A percentile compares a stretch with the other conserved stretches of the same genome.
Conservation (phyloP, 1,140 invertebrate species). For the Aleiodes sp. region DNA sequence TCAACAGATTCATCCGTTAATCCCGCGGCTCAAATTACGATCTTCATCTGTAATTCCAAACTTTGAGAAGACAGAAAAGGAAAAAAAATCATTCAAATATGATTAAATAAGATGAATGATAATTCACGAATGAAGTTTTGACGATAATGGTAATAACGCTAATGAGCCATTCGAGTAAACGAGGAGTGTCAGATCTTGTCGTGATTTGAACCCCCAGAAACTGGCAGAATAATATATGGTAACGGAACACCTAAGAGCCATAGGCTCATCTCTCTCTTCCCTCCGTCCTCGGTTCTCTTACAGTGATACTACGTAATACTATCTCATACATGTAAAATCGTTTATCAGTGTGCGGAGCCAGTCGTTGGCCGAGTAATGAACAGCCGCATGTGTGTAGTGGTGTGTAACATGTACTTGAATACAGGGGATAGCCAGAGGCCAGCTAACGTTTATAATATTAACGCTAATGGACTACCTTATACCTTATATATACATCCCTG, state of each 20-base stretch:
- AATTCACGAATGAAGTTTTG: slow-evolving; percentile 13
- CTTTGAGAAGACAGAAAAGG: not conserved
- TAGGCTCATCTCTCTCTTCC: slow-evolving; percentile 17
- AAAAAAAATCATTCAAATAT: not conserved
- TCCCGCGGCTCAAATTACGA: not conserved
- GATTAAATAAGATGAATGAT: not conserved
- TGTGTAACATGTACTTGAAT: slow-evolving; percentile 50
- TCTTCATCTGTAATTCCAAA: not conserved
- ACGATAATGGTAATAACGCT: slow-evolving; percentile 13
- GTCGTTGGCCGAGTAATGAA: not conserved
- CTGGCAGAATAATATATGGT: slow-evolving; percentile 34
- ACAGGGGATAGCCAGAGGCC: slow-evolving; percentile 63
- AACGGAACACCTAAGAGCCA: slow-evolving; percentile 40
- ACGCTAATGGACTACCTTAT: slow-evolving; percentile 68
- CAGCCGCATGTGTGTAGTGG: slow-evolving; percentile 32
- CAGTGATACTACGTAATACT: not conserved
- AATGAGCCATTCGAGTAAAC: slow-evolving; percentile 26
- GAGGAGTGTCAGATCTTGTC: slow-evolving; percentile 25
- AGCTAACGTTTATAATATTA: slow-evolving; percentile 68
- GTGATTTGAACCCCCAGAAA: not conserved
- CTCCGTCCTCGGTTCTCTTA: too few species aligned
- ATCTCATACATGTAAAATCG: not conserved
- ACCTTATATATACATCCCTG: slow-evolving; percentile 58
- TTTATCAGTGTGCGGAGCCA: not conserved
- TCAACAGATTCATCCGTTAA: not conserved